These are phyloP conservation scores for Platorchestia sp. DNA, from an alignment of 1,140 invertebrate genomes.

Conservation along the genomic window DNA sequence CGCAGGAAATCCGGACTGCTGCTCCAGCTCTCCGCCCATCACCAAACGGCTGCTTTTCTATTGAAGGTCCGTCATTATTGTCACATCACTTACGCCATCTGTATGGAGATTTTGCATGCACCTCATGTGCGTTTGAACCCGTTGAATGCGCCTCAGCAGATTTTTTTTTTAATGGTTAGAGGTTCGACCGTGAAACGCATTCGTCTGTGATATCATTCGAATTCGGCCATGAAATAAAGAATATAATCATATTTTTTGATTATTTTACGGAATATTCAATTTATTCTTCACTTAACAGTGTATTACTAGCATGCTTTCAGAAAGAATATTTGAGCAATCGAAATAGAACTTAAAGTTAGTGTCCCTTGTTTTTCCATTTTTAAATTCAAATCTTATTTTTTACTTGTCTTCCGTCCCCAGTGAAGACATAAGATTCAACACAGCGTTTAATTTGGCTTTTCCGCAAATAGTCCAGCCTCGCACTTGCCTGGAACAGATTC, in stretches of 20 bases:
- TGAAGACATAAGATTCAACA: background rate
- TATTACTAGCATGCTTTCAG: too few species aligned
- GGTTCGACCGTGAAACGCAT: background rate
- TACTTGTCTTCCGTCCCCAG: too few species aligned
- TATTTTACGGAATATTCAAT: too few species aligned
- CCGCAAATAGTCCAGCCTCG: background rate
- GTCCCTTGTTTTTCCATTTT: background rate
- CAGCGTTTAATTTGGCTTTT: background rate
- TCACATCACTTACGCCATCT: background rate
- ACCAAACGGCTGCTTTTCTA: conserved; percentile 39
- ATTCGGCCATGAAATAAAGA: too few species aligned
- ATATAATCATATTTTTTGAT: too few species aligned
- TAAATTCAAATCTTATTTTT: too few species aligned
- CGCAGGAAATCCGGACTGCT: conserved; percentile 38
- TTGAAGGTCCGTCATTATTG: background rate
- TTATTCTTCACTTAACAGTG: too few species aligned
- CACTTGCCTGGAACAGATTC: too few species aligned
- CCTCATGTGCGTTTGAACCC: background rate
- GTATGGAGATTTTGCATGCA: background rate
- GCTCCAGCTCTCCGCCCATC: conserved; percentile 51
- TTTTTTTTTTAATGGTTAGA: background rate
- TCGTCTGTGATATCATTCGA: too few species aligned
- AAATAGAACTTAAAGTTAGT: too few species aligned
- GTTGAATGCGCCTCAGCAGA: background rate
- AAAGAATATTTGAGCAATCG: too few species aligned